Evolutionary conservation across 2,888 invertebrate genomes (phyloP), one percentile per base, ranked within the genome.

Genomic region (Drosophila vallismaia): DNA sequence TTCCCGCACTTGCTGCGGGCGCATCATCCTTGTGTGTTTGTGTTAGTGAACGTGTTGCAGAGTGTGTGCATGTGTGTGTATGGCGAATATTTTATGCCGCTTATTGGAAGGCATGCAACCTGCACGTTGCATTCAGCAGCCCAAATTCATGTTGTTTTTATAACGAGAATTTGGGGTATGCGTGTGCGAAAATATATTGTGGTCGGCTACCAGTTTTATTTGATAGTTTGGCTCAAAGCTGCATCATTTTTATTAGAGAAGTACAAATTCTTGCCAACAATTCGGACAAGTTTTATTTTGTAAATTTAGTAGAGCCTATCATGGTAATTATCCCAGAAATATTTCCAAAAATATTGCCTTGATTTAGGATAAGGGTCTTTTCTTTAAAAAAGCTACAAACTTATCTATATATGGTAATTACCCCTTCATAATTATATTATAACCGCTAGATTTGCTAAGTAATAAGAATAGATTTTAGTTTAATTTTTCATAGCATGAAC

Each of bases 41-140:
- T 44, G 31, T 38, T 36, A 19, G 24, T 45, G 40, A 48, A 58
- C 19, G 58, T 45, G 28, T 5, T 5, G 28, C 28, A 28, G 33
- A 33, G 62, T 55, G 54, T 51, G 31, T 52, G 45, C 28, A 31
- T 40, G 42, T 8, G 12, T 53, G 42, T 51, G 45, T 38, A 19
- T 38, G 26, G n/a, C n/a, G 81, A 73, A 80, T 81, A 81, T 81
- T 81, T 86, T 81, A 76, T 81, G 72, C 60, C 68, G 71, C 58
- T 76, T 86, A 84, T 84, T 81, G 85, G 75, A 74, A 63, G 72
- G 70, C 70, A 63, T 36, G 76, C 71, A 77, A 64, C 59, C 46
- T 64, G 66, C 73, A 63, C 59, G 55, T 56, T 60, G 54, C 63
- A 71, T 60, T 77, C 57, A 64, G 56, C 70, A 63, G 63, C 58